Conservation (phyloP, 1,140 invertebrate genomes). For the Araneus ventricosus region DNA sequence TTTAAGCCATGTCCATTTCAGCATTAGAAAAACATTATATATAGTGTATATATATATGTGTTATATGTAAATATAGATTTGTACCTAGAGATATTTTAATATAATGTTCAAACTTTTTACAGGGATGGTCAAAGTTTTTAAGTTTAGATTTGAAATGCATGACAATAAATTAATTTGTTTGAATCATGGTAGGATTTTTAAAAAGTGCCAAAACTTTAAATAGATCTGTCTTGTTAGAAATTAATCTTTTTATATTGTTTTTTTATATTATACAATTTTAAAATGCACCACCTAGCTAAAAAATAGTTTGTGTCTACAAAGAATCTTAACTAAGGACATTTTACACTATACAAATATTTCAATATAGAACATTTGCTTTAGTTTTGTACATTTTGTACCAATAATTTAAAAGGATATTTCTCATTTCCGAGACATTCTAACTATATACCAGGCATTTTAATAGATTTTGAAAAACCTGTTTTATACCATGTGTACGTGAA, state of each 20-base stretch:
- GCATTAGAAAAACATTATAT: neutral
- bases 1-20: slow-evolving; percentile 50
- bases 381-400: neutral
- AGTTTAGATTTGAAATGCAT: neutral
- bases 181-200: neutral
- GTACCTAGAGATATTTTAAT: slow-evolving; percentile 72
- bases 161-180: slow-evolving; percentile 21
- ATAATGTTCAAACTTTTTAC: slow-evolving; percentile 68
- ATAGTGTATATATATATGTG: slow-evolving; percentile 68
- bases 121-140: slow-evolving; percentile 31
- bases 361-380: neutral
- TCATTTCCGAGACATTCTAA: neutral
- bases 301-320: neutral
- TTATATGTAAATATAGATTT: slow-evolving; percentile 68
- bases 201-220: slow-evolving; percentile 49
- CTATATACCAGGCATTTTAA: neutral
- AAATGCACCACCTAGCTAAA: neutral
- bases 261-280: slow-evolving; percentile 11
- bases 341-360: neutral
- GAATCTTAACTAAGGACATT: neutral
- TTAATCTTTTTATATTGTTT: slow-evolving; percentile 1
- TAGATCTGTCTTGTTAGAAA: slow-evolving; percentile 38
- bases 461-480: neutral
- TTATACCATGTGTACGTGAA: neutral
- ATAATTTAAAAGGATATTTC: neutral